Percentiles rank a stretch among this genome's conserved stretches.
These are phyloP conservation scores for Pararge aegeria DNA, from an alignment of 1,140 invertebrate genomes.

Conservation along the genomic window DNA sequence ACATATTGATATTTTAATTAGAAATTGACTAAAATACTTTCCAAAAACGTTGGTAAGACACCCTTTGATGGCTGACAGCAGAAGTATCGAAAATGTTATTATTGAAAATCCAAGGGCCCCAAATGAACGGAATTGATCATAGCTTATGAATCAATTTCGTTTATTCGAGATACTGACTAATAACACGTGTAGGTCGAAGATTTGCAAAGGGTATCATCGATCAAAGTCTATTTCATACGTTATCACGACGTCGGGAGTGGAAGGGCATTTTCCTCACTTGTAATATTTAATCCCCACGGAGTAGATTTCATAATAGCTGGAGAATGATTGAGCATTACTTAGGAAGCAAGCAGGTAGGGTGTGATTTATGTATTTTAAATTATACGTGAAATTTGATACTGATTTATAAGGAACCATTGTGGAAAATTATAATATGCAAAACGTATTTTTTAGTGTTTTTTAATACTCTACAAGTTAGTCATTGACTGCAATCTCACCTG, in stretches of 20 bases:
- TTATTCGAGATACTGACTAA: constrained; percentile 2
- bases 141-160: neutral
- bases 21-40: no score
- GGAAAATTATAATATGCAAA: neutral
- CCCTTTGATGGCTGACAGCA: no score
- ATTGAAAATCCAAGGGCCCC: no score
- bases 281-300: constrained; percentile 48
- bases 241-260: constrained; percentile 27
- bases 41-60: no score
- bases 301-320: constrained; percentile 51
- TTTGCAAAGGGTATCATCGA: constrained; percentile 40
- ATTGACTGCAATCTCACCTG: no score
- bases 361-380: constrained; percentile 25
- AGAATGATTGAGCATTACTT: constrained; percentile 52
- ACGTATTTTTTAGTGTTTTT: no score
- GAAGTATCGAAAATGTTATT: no score
- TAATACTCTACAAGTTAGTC: no score
- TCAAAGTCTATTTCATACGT: constrained; percentile 47
- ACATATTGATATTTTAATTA: no score
- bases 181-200: constrained; percentile 35
- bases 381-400: constrained; percentile 6
- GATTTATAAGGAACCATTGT: neutral
- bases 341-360: constrained; percentile 16
- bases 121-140: no score
- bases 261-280: constrained; percentile 39